Base-by-base conservation (phyloP, 1,140 invertebrate species). In the Artemia franciscana region DNA sequence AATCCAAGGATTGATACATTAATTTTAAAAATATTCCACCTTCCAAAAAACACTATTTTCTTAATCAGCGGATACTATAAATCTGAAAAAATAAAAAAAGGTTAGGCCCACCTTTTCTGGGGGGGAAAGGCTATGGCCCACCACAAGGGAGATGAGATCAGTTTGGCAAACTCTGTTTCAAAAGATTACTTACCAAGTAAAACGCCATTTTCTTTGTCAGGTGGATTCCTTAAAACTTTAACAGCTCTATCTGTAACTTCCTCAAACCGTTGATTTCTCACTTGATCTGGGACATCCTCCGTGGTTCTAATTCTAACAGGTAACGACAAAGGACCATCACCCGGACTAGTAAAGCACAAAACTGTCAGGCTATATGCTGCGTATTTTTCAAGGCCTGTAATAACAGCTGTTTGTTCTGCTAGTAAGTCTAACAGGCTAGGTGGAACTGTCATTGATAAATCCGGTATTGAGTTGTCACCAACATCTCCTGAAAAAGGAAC, bases 321-420 rank as follows among this genome's bases (percentile, higher is more conserved):
- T 7, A 77, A 72, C 69, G 88, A 93, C 60, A 79, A 75, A 57
- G 91, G 84, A 5, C 95, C 94, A 73, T 95, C 89, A 1, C 94
- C 95, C 1, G 91, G 88, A 73, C 90, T 86, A 1, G 95, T 98
- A 70, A 93, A 97, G 73, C 94, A 98, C 0, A 95, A 70, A 1
- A 97, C 88, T 0, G 88, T 92, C 9, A 98, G 78, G 68, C 90
- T 90, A 70, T 97, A 98, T 24, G 82, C 75, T 0, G 85, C 84
- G 70, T 82, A 98, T 73, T 97, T 97, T 57, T 84, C 82, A 4
- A 98, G 73, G 18, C 80, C 82, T 2, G 69, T 73, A 65, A 97
- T 79, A 5, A 84, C 67, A 2, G 86, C 80, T 3, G 76, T 80
- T 69, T 93, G 88, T 69, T 89, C 84, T 0, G 85, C 86, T 9